Evolutionary conservation across 2,113 vertebrate species (phyloP).

Genomic region (Natator depressus): DNA sequence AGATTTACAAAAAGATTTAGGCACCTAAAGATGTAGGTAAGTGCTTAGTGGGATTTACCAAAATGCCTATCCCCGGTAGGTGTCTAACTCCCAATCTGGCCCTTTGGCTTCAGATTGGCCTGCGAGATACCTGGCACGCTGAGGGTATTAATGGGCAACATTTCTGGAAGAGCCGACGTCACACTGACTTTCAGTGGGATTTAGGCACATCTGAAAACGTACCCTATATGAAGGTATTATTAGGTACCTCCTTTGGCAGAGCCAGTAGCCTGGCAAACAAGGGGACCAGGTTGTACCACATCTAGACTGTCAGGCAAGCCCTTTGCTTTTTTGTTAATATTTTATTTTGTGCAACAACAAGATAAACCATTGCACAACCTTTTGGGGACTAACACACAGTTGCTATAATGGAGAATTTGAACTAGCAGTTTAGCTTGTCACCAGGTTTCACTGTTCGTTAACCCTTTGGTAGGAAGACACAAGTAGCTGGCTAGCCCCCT

Average conservation of each 20-base stretch:
- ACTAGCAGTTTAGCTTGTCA: background rate
- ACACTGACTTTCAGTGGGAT: background rate
- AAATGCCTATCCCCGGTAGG: background rate
- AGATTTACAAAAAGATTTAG: background rate
- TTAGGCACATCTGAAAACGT: background rate
- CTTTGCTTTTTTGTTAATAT: too few relatives aligned
- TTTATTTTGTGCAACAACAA: too few relatives aligned
- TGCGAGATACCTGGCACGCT: background rate
- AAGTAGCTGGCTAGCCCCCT: background rate
- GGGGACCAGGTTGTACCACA: background rate
- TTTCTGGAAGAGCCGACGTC: background rate
- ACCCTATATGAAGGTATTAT: background rate
- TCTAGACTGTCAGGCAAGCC: background rate
- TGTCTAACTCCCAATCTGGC: background rate
- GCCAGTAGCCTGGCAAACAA: background rate
- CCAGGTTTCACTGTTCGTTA: background rate
- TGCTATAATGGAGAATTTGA: background rate
- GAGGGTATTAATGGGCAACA: background rate
- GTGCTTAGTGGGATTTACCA: background rate
- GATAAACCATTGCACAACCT: background rate
- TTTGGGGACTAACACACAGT: background rate
- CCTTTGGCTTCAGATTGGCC: background rate
- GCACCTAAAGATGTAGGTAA: background rate
- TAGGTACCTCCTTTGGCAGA: background rate
- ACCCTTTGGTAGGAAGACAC: background rate